Base-by-base conservation (phyloP, 2,113 vertebrate genomes). In the Toxotes chatareus region DNA sequence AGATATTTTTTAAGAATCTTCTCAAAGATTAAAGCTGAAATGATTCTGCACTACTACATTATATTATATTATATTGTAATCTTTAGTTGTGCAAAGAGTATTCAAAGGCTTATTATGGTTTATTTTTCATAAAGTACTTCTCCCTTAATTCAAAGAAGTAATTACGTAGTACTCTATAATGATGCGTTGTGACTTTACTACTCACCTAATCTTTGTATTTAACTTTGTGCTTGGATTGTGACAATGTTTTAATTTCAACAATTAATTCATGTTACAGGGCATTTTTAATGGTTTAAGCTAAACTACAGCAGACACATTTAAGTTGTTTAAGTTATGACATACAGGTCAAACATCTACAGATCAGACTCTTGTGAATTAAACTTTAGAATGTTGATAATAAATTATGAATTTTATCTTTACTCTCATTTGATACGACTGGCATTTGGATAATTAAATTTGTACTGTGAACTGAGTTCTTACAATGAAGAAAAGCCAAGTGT, bases 371-470 rank as follows among this genome's bases (percentile, higher is more conserved):
- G 9, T 40, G 3, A 66, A 40, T 38, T 31, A 40, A 3, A 27
- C 12, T 23, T 14, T 31, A 44, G 14, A 49, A 60, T 31, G 16
- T 40, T 59, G 40, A 21, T n/a, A 5, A 73, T 73, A 2, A 51
- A 73, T 23, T 60, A 17, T 51, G 38, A 4, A 44, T 67, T 42
- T 59, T 53, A 34, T 34, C 23, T 61, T 53, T 53, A 42, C 10
- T 53, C 23, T 53, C 4, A 32, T 10, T 9, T 74, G 19, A 73
- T 57, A 34, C 0, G 16, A 47, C 1, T 4, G 0, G 0, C 36
- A 68, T 81, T 66, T 57, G 4, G 34, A 34, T 57, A 13, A 56
- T 46, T 44, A 66, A 46, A 75, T 40, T 49, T 74, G 32, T 36
- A 51, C 27, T 17, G 11, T 73, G 31, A 27, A 47, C 17, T 36